These are phyloP conservation scores for Cistogaster globosa DNA, from an alignment of 2,888 invertebrate genomes.

Conservation along the genomic window DNA sequence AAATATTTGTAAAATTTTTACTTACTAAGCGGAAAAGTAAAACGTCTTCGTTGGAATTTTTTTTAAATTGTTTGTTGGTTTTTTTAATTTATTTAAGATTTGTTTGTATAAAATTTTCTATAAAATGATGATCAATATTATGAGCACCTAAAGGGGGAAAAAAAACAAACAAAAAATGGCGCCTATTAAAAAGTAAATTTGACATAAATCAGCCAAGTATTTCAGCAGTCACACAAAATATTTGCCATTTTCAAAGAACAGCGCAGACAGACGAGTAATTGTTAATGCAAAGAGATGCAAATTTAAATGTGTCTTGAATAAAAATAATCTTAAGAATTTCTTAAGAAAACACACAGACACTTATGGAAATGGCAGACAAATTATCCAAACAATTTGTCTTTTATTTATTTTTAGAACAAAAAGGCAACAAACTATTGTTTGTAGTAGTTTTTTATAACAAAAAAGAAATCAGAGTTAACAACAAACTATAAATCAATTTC, in stretches of 20 bases:
- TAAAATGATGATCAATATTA: constrained; percentile 9
- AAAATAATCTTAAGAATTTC: constrained; percentile 57
- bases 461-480: constrained; percentile 22
- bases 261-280: constrained; percentile 21
- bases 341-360: constrained; percentile 37
- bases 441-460: background rate
- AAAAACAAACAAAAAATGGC: constrained; percentile 32
- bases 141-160: constrained; percentile 1
- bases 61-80: too few relatives aligned
- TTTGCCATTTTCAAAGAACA: constrained; percentile 41
- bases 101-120: background rate
- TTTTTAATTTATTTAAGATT: background rate
- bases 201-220: constrained; percentile 54
- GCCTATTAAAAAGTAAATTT: constrained; percentile 54
- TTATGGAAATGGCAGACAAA: constrained; percentile 66
- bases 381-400: constrained; percentile 71
- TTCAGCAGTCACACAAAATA: constrained; percentile 34
- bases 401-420: constrained; percentile 62
- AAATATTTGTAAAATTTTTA: background rate
- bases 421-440: constrained; percentile 43
- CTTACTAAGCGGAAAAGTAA: background rate
- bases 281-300: constrained; percentile 34
- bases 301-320: constrained; percentile 56
- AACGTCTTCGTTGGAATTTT: background rate
- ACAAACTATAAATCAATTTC: constrained; percentile 68